Evolutionary conservation across 2,797 vertebrate species (phyloP), one percentile per base, ranked within the genome.

Genomic region (Pygocentrus nattereri): DNA sequence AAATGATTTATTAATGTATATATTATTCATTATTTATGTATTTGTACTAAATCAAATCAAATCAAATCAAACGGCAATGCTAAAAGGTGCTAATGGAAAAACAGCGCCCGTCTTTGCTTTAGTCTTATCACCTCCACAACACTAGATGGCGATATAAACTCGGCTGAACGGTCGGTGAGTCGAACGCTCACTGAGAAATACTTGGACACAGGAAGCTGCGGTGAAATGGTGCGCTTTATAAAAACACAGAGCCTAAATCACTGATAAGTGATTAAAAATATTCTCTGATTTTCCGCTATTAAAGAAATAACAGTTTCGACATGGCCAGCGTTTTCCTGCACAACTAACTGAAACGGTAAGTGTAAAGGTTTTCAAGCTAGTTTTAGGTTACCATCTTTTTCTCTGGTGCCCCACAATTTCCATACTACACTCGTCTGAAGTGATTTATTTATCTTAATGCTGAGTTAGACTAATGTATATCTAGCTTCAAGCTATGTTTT

Each of bases 141-240:
- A 59, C 38, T 27, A 81, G 79, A 6, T 49, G 72, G 79, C 11
- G 54, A 21, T 75, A 34, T 2, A 7, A 25, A 59, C 21, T 49
- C 62, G 19, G 30, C 2, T 30, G 15, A 30, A 4, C 41, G 34
- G 0, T 1, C n/a, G 19, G 6, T 41, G 47, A 56, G n/a, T 3
- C 8, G 27, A 7, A 19, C 58, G 38, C 8, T 31, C 56, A 30
- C 56, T 23, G 19, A 44, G 12, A 23, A 67, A 47, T n/a, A 31
- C 15, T 50, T 34, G 25, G 49, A 69, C 81, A 81, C 50, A 75
- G 49, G 69, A 72, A 72, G 49, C 23, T 50, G 25, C 47, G 27
- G 44, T 50, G 13, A 65, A 8, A 34, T 67, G 18, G 31, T n/a
- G 0, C 23, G 41, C n/a, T 69, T 19, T 23, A 23, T 47, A 23